These are phyloP conservation scores for Nezara viridula DNA, from an alignment of 2,888 invertebrate genomes.

Conservation along the genomic window DNA sequence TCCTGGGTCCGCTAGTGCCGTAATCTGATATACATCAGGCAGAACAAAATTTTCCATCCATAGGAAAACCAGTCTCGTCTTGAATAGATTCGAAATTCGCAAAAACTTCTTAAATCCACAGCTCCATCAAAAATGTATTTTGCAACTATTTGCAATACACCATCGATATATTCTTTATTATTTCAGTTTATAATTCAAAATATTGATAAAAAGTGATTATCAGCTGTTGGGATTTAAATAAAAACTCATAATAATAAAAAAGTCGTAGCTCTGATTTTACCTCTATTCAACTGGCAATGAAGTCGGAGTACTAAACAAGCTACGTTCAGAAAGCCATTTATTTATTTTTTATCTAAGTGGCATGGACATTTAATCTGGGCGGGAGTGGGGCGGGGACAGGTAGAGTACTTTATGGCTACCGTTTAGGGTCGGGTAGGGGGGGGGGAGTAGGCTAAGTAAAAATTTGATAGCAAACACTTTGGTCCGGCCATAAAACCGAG, in stretches of 20 bases:
- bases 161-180: no score
- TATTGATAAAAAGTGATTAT: no score
- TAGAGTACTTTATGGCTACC: background rate
- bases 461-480: slow-evolving; percentile 35
- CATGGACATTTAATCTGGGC: background rate
- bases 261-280: background rate
- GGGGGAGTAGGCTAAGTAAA: background rate
- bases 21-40: no score
- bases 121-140: no score
- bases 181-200: no score
- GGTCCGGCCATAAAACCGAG: background rate
- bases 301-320: background rate
- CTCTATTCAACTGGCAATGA: background rate
- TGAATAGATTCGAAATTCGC: no score
- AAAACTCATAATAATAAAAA: background rate
- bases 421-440: background rate
- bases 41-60: no score
- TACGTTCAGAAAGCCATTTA: background rate
- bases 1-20: no score
- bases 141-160: no score
- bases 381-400: background rate
- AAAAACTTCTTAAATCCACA: no score
- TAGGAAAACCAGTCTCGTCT: no score
- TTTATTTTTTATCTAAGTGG: background rate
- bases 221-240: no score